Evolutionary conservation across 2,113 vertebrate species (phyloP), one percentile per base, ranked within the genome.

Genomic region (Phoxinus phoxinus): DNA sequence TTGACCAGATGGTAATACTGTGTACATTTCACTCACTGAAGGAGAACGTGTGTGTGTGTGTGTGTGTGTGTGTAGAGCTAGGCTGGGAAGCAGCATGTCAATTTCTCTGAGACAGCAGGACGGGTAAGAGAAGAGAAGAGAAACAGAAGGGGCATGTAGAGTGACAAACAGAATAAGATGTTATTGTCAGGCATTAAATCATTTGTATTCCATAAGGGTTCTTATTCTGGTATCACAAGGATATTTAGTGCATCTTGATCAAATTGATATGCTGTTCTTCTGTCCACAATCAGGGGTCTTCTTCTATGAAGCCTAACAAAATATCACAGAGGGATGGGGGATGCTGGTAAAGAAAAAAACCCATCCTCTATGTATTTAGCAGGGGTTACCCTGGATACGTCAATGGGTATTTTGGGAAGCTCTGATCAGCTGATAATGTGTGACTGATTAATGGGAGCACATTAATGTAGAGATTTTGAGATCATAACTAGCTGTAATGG

Each of bases 401-500:
- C 67, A 84, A 21, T 59, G 37, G 37, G 59, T 86, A 77, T 82
- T 86, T 81, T 69, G 74, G 44, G 19, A 76, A 76, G 27, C 74
- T 86, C 85, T 73, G 83, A 87, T 85, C 59, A 87, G 83, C 53
- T 37, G 53, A 79, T 85, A 85, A 82, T 3, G 10, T 65, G 41
- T 65, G 25, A 44, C 7, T 69, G 71, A 88, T 79, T 48, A 84
- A 84, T 21, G 81, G 75, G 13, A 44, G 56, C 44, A 3, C 63
- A 75, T 23, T 82, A 9, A 51, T 56, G 19, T 23, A 9, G 56
- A 86, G 44, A 67, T 88, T 83, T 77, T 72, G 44, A 86, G 41
- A 84, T 86, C 80, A 30, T 75, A 63, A 83, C 83, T 77, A 87
- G 63, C 41, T 78, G 48, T 83, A 82, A 88, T 81, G 78, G 78